These are phyloP conservation scores for Acheta domesticus DNA, from an alignment of 2,888 invertebrate species.

Conservation along the genomic window DNA sequence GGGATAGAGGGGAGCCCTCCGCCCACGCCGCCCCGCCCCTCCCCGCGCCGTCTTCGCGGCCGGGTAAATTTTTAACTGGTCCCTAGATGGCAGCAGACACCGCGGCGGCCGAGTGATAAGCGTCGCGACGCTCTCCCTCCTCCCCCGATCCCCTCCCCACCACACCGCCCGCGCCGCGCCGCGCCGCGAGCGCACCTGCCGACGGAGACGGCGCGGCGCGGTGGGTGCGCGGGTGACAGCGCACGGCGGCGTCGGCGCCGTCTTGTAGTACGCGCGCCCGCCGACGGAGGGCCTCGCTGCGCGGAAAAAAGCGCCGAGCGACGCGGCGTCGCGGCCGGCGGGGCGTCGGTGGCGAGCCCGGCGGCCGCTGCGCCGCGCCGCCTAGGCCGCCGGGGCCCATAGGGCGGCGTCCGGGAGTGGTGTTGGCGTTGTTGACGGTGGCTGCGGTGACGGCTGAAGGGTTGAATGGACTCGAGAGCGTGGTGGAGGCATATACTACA, in stretches of 20 bases:
- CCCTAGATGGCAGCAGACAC: conserved; percentile 39
- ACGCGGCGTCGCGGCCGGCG: background rate
- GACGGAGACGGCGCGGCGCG: background rate
- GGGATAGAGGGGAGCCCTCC: background rate
- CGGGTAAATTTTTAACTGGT: conserved; percentile 36
- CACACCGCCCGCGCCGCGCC: background rate
- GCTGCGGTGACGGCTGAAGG: background rate
- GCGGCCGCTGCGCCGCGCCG: background rate
- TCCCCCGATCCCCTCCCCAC: background rate
- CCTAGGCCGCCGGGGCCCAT: background rate
- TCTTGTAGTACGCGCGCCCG: conserved; percentile 30
- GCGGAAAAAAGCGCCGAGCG: conserved; percentile 23
- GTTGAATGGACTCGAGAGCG: background rate
- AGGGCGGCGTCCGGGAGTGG: too few species aligned
- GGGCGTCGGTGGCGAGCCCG: background rate
- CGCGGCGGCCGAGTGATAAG: conserved; percentile 33
- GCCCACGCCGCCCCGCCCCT: conserved; percentile 11
- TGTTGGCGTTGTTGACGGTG: background rate
- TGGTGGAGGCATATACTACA: background rate
- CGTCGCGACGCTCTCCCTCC: conserved; percentile 20
- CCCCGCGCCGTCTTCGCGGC: background rate
- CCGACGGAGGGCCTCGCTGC: conserved; percentile 33
- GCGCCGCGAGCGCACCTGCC: background rate
- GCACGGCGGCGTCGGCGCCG: background rate
- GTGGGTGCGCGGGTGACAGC: background rate